Evolutionary conservation across 2,888 invertebrate genomes (phyloP).

Genomic region (Oxytorus armatus): DNA sequence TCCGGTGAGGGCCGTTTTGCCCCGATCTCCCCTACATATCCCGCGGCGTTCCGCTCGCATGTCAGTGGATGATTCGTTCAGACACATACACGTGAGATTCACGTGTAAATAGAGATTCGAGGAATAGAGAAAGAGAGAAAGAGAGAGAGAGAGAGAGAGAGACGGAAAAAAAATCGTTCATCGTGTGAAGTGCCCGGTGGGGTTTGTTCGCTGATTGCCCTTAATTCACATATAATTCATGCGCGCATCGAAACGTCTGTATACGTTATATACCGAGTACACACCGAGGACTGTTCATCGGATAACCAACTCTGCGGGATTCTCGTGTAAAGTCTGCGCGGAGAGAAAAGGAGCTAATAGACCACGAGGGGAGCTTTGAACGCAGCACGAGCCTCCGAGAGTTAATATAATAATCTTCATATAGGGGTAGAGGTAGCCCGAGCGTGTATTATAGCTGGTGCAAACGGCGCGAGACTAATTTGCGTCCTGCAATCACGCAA

Average conservation of each 20-base stretch:
- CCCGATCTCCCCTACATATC: no score
- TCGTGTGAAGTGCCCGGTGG: slow-evolving; percentile 32
- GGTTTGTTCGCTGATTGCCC: slow-evolving; percentile 73
- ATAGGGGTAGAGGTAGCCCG: slow-evolving; percentile 44
- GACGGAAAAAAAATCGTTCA: slow-evolving; percentile 27
- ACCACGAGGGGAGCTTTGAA: slow-evolving; percentile 24
- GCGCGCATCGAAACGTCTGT: slow-evolving; percentile 40
- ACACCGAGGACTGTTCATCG: slow-evolving; percentile 37
- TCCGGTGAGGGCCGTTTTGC: no score
- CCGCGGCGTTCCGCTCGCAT: slow-evolving; percentile 46
- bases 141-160: slow-evolving; percentile 12
- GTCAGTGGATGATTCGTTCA: slow-evolving; percentile 37
- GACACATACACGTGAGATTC: background rate
- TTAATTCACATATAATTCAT: slow-evolving; percentile 79
- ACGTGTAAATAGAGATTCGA: no score
- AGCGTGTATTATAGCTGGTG: slow-evolving; percentile 67
- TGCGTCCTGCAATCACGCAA: slow-evolving; percentile 75
- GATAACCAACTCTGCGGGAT: slow-evolving; percentile 39
- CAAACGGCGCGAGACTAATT: slow-evolving; percentile 74
- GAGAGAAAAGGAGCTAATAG: slow-evolving; percentile 52
- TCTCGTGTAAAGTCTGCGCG: slow-evolving; percentile 26
- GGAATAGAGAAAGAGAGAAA: slow-evolving; percentile 9
- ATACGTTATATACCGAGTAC: slow-evolving; percentile 12
- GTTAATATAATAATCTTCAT: slow-evolving; percentile 76
- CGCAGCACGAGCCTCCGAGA: slow-evolving; percentile 65